Conservation (phyloP, 37 sponge, comb jelly and placozoan species). For the Hexactinellida sp. region DNA sequence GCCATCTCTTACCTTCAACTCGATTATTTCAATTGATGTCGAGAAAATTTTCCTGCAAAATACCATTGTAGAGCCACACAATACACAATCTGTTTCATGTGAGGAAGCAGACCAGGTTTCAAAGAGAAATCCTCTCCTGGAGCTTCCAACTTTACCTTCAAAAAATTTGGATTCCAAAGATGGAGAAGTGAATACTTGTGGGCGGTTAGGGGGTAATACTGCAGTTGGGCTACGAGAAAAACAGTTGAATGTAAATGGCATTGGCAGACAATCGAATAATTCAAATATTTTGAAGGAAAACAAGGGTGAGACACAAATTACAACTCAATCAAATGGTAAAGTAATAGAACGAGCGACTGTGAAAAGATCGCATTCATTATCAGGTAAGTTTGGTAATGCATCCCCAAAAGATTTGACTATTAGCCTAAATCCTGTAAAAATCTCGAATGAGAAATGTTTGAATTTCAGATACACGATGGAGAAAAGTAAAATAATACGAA, state of each 20-base stretch:
- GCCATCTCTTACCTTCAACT: not conserved
- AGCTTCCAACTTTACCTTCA: not conserved
- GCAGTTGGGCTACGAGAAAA: too few species aligned
- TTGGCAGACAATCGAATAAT: not conserved
- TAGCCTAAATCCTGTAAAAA: not conserved
- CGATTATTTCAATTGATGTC: slow-evolving; percentile 1
- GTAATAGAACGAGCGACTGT: not conserved
- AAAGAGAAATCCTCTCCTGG: not conserved
- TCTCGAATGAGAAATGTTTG: not conserved
- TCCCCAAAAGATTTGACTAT: not conserved
- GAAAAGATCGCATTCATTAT: not conserved
- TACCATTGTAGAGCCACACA: not conserved
- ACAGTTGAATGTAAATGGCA: not conserved
- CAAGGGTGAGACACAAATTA: not conserved
- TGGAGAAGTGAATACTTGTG: not conserved
- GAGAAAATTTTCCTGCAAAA: not conserved
- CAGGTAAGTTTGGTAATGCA: not conserved
- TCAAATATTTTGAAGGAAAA: slow-evolving; percentile 14
- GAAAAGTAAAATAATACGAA: not conserved
- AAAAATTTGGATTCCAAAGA: not conserved
- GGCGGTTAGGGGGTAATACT: not conserved
- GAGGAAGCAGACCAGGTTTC: not conserved
- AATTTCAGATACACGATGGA: slow-evolving; percentile 6
- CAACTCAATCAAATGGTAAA: not conserved
- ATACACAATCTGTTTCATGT: not conserved